Conservation (phyloP, 1,140 invertebrate genomes). For the Xylocopa sonorina region DNA sequence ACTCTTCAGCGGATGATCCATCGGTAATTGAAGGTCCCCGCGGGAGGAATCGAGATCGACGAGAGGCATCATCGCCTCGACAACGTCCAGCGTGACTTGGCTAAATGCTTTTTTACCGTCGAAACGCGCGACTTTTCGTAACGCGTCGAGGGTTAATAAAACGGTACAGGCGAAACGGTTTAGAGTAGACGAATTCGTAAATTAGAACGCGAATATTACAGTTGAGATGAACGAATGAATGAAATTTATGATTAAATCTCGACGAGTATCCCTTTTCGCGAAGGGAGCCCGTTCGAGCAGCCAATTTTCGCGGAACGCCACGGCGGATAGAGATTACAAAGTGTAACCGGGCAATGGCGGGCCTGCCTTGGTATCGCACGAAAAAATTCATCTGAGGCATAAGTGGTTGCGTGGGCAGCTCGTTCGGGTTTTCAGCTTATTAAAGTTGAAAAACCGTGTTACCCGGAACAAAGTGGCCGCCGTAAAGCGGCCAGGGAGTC, state of each 20-base stretch:
- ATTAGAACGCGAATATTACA: too few relatives aligned
- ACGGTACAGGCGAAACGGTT: too few relatives aligned
- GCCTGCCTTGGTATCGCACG: neutral
- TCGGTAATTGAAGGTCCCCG: neutral
- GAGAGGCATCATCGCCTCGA: neutral
- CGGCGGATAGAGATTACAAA: neutral
- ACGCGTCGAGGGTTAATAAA: too few relatives aligned
- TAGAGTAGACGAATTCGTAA: too few relatives aligned
- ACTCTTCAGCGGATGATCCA: neutral
- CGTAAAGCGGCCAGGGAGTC: neutral
- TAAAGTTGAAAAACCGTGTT: slow-evolving; percentile 40
- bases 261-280: too few relatives aligned
- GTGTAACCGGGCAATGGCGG: too few relatives aligned
- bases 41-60: neutral
- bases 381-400: slow-evolving; percentile 27
- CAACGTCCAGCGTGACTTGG: too few relatives aligned
- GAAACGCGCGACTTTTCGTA: too few relatives aligned
- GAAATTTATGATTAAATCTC: too few relatives aligned
- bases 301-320: neutral
- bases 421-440: slow-evolving; percentile 27
- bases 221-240: too few relatives aligned
- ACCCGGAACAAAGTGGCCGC: neutral
- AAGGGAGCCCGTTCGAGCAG: neutral
- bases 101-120: too few relatives aligned
- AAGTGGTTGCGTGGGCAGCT: slow-evolving; percentile 21